Conservation (phyloP, 35 echinoderm and acorn worm species). For the Amphiura filiformis region DNA sequence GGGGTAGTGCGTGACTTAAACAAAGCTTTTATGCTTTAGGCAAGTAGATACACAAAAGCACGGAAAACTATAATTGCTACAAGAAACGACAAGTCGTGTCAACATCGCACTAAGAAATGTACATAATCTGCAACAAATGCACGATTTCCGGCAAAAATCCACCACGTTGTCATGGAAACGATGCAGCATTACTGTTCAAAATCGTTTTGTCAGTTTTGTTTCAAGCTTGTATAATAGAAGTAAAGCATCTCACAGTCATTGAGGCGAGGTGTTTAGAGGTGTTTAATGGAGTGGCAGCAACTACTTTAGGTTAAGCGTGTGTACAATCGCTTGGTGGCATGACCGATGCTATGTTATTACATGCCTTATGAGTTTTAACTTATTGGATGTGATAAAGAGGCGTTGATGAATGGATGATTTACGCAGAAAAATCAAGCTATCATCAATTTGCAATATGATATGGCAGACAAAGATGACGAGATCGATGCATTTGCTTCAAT, state of each 20-base stretch:
- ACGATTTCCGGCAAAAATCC: slow-evolving; percentile 8
- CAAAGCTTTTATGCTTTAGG: not conserved
- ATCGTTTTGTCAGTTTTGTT: slow-evolving; percentile 6
- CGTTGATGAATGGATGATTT: too few species aligned
- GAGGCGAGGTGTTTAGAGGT: not conserved
- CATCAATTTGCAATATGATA: too few species aligned
- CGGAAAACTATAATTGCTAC: not conserved
- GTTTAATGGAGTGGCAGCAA: not conserved
- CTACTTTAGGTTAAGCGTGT: too few species aligned
- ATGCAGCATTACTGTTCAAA: not conserved
- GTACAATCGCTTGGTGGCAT: too few species aligned
- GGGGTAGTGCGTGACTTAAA: not conserved
- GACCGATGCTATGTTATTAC: too few species aligned
- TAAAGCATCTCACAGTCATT: not conserved
- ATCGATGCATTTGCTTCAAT: too few species aligned
- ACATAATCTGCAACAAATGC: slow-evolving; percentile 4
- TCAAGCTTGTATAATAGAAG: not conserved
- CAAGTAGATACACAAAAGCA: not conserved
- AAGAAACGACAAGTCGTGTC: not conserved
- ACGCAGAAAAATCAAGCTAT: too few species aligned
- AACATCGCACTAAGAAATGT: not conserved
- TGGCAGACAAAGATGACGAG: too few species aligned
- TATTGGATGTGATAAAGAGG: too few species aligned
- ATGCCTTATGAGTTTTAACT: too few species aligned
- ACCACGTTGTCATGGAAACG: not conserved